Evolutionary conservation across 2,113 vertebrate genomes (phyloP).

Genomic region (Tragelaphus imberbis): DNA sequence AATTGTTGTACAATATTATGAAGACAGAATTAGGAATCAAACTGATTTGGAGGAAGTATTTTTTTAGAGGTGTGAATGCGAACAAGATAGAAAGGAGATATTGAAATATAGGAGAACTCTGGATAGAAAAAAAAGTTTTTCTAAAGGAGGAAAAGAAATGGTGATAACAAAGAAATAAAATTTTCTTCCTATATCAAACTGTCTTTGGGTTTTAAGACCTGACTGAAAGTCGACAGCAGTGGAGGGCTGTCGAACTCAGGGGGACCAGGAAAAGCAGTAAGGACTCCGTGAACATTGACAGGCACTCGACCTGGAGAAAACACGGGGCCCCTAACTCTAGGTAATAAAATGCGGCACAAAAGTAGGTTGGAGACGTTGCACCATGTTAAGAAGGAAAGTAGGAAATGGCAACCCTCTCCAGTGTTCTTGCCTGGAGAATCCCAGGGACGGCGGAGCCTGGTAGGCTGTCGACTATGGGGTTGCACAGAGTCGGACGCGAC

Average conservation of each 20-base stretch:
- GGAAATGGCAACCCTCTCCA: no score
- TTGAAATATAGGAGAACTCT: background rate
- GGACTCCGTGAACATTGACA: rapidly evolving
- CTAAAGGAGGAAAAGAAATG: background rate
- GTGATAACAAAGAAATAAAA: background rate
- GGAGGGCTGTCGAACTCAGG: background rate
- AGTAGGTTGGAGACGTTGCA: background rate
- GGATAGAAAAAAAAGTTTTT: background rate
- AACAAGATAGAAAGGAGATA: background rate
- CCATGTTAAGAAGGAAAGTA: background rate
- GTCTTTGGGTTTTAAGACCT: background rate
- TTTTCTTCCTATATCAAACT: background rate
- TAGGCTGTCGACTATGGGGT: no score
- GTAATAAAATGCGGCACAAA: background rate
- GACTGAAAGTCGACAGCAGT: background rate
- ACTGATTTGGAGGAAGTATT: background rate
- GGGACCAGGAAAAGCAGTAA: background rate
- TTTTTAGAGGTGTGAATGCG: background rate
- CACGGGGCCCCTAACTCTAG: background rate
- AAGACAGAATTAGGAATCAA: background rate
- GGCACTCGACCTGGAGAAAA: no score
- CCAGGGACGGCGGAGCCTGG: no score
- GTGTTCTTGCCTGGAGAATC: no score
- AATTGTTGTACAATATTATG: background rate
- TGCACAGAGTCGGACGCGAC: no score